Evolutionary conservation across 2,888 invertebrate species (phyloP).

Genomic region (Tholera decimalis): DNA sequence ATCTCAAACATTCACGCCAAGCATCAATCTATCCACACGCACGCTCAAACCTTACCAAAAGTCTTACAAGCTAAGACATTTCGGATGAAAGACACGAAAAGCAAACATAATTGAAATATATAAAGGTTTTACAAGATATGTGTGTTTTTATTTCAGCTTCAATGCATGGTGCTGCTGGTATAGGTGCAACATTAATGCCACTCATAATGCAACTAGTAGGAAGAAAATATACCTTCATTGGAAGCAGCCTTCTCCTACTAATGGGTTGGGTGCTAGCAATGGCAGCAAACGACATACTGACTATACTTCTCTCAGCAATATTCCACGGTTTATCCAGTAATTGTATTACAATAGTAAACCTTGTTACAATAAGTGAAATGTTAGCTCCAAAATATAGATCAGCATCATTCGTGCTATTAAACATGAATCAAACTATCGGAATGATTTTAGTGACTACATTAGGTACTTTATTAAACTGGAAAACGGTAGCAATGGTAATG

Average conservation of each 20-base stretch:
- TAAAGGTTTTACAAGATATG: neutral
- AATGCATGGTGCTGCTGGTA: slow-evolving; percentile 53
- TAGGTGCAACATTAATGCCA: slow-evolving; percentile 55
- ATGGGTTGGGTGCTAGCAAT: slow-evolving; percentile 57
- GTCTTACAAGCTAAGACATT: no score
- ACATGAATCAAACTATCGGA: slow-evolving; percentile 43
- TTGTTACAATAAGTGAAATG: slow-evolving; percentile 61
- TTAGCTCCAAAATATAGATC: slow-evolving; percentile 54
- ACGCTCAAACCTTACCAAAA: neutral
- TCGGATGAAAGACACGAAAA: no score
- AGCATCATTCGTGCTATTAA: slow-evolving; percentile 45
- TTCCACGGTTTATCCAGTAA: slow-evolving; percentile 56
- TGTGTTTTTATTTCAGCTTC: slow-evolving; percentile 44
- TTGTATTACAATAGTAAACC: slow-evolving; percentile 50
- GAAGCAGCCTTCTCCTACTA: slow-evolving; percentile 41
- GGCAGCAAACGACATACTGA: slow-evolving; percentile 27
- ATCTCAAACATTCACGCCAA: no score
- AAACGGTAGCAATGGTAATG: slow-evolving; percentile 26
- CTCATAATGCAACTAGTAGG: slow-evolving; percentile 55
- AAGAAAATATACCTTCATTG: slow-evolving; percentile 54
- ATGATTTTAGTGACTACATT: slow-evolving; percentile 16
- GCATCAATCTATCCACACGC: no score
- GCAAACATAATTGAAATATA: neutral
- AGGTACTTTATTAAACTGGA: slow-evolving; percentile 31
- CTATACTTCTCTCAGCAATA: slow-evolving; percentile 44